Percentiles rank a stretch among this genome's conserved stretches.
phyloP scores from a whole-genome alignment of 1,140 invertebrate genomes.

The Venturia canescens region DNA sequence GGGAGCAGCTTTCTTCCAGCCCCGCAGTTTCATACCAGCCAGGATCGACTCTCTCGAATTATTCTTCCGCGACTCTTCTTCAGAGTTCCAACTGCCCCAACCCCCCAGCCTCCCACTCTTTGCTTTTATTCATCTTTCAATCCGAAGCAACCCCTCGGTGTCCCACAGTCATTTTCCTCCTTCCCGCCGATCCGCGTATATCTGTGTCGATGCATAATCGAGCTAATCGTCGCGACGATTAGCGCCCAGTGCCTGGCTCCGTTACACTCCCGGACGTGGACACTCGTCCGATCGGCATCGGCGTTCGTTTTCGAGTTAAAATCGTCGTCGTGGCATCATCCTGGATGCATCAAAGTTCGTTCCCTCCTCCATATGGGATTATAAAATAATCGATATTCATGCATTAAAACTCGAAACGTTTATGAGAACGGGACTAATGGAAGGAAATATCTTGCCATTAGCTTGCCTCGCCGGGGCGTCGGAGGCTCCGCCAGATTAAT shows the following conservation, averaged over 20 bases:
- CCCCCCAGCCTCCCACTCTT: neutral
- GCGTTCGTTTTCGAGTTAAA: too few species aligned
- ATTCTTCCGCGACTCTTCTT: slow-evolving; percentile 46
- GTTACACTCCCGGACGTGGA: neutral
- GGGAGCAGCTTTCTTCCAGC: slow-evolving; percentile 31
- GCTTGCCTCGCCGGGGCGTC: neutral
- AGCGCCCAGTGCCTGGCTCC: slow-evolving; percentile 25
- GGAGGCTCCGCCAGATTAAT: neutral
- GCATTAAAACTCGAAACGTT: too few species aligned
- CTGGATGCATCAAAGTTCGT: too few species aligned
- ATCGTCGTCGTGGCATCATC: too few species aligned
- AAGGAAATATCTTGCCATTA: too few species aligned
- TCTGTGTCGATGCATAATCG: slow-evolving; percentile 17
- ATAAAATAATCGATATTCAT: too few species aligned
- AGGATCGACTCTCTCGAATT: slow-evolving; percentile 45
- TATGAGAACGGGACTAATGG: too few species aligned
- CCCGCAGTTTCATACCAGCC: slow-evolving; percentile 47
- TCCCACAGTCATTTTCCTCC: neutral
- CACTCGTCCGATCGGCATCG: too few species aligned
- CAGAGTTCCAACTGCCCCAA: neutral
- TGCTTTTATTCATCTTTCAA: slow-evolving; percentile 32
- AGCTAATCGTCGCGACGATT: slow-evolving; percentile 45
- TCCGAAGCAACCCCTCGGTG: slow-evolving; percentile 9
- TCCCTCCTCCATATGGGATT: too few species aligned
- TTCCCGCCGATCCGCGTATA: neutral